Base-by-base conservation (phyloP, 2,888 invertebrate species). In the Archaeoteleia sp. region DNA sequence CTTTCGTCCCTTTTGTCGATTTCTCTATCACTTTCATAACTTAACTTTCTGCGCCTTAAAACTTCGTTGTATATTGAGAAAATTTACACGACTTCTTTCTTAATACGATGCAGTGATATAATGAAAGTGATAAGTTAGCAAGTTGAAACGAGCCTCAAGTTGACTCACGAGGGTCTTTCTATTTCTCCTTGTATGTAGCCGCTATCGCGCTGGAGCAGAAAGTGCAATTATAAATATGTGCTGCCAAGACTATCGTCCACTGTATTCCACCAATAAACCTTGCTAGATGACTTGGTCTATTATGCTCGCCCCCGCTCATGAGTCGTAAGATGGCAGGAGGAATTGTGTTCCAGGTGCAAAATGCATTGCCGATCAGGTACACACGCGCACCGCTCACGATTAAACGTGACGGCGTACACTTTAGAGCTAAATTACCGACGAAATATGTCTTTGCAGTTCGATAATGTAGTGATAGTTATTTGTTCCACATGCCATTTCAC, bases 171-270 rank as follows among this genome's bases (percentile, higher is more conserved):
- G n/a, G n/a, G n/a, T n/a, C 20, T 20, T 20, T 20, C 3, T 2
- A 5, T 20, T 2, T 20, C 20, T 20, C 20, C 5, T 4, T 20
- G 20, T 78, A 79, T 78, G 79, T 72, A n/a, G 63, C 78, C 78
- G 79, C 79, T 73, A 77, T 79, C 76, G 71, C 62, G 63, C 57
- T 70, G 45, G 61, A 75, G 72, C 74, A 68, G 76, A 75, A 72
- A 78, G 72, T 71, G 78, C 75, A 77, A 79, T 77, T 78, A 76
- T 75, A 80, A 78, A 78, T 79, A 4, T 20, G 20, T 2, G 20
- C 20, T 20, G 20, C 20, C 20, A 20, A 20, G 20, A 20, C 35
- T 32, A 46, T 67, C 45, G 10, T 13, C 12, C 30, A 32, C 13
- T 27, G 35, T 49, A 58, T 49, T 49, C 40, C 29, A 45, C 40